phyloP scores from a whole-genome alignment of 1,140 invertebrate genomes.

The Drosophila willistoni region DNA sequence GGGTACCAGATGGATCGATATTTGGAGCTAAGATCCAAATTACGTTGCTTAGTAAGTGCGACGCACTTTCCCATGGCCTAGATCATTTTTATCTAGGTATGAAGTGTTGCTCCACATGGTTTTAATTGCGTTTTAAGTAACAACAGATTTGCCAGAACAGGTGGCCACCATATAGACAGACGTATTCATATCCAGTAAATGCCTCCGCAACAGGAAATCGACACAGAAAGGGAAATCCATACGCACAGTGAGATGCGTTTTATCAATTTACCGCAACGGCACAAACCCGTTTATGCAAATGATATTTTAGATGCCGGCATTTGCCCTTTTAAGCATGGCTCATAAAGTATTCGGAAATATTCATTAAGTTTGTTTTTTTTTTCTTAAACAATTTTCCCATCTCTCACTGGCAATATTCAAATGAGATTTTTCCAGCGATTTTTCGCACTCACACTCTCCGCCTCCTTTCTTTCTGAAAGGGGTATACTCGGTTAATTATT shows the following conservation, averaged over 20 bases:
- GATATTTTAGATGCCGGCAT: constrained; percentile 37
- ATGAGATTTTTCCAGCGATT: constrained; percentile 75
- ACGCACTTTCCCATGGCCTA: constrained; percentile 61
- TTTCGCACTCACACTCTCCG: constrained; percentile 64
- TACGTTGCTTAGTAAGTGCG: background rate
- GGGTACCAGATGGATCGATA: background rate
- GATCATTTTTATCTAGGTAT: background rate
- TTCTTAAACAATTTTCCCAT: constrained; percentile 32
- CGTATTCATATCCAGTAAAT: background rate
- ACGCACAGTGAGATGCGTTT: background rate
- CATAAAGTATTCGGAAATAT: constrained; percentile 78
- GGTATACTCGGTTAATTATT: constrained; percentile 65
- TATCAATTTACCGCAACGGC: constrained; percentile 9
- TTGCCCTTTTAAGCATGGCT: constrained; percentile 50
- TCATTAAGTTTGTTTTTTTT: constrained; percentile 76
- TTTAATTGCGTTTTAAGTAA: constrained; percentile 76
- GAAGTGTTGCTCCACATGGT: constrained; percentile 45
- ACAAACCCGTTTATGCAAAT: constrained; percentile 54
- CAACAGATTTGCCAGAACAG: constrained; percentile 46
- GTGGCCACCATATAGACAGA: constrained; percentile 38
- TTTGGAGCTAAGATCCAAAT: background rate
- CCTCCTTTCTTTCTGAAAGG: constrained; percentile 46
- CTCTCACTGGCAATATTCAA: constrained; percentile 59
- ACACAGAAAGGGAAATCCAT: constrained; percentile 37
- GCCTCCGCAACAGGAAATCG: constrained; percentile 5